phyloP scores from a whole-genome alignment of 2,113 vertebrate species.

The Pseudonaja textilis region DNA sequence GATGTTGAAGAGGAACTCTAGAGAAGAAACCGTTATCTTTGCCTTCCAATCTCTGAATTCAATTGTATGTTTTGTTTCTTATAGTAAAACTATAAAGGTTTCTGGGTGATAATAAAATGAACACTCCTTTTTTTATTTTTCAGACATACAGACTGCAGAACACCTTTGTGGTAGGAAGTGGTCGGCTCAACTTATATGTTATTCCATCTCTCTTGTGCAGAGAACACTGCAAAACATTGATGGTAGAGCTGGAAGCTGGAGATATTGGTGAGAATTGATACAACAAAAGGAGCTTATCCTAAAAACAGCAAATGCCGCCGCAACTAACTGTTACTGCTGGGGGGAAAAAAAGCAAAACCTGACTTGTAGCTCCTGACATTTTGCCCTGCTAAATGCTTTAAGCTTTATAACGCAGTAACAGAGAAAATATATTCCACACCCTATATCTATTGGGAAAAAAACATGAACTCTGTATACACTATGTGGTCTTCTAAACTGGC shows the following conservation, averaged over 20 bases:
- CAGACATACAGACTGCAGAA: conserved; percentile 67
- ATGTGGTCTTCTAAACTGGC: neutral
- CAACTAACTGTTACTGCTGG: neutral
- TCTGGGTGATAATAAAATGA: conserved; percentile 3
- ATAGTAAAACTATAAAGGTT: neutral
- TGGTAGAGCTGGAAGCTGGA: conserved; percentile 66
- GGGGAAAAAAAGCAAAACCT: neutral
- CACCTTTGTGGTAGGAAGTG: conserved; percentile 64
- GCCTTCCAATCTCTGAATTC: neutral
- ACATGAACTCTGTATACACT: neutral
- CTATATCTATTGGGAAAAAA: neutral
- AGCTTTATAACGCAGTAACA: neutral
- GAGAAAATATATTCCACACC: neutral
- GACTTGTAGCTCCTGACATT: neutral
- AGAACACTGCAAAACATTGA: conserved; percentile 64
- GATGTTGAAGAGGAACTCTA: neutral
- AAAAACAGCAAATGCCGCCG: neutral
- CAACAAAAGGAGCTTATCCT: neutral
- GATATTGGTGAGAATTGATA: conserved; percentile 67
- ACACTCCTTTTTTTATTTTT: neutral
- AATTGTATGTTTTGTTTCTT: neutral
- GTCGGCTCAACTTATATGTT: conserved; percentile 67
- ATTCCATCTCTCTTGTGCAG: conserved; percentile 64
- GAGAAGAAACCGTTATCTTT: neutral
- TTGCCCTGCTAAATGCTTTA: neutral